Evolutionary conservation across 2,888 invertebrate species (phyloP).

Genomic region (Ecliptopera silaceata): DNA sequence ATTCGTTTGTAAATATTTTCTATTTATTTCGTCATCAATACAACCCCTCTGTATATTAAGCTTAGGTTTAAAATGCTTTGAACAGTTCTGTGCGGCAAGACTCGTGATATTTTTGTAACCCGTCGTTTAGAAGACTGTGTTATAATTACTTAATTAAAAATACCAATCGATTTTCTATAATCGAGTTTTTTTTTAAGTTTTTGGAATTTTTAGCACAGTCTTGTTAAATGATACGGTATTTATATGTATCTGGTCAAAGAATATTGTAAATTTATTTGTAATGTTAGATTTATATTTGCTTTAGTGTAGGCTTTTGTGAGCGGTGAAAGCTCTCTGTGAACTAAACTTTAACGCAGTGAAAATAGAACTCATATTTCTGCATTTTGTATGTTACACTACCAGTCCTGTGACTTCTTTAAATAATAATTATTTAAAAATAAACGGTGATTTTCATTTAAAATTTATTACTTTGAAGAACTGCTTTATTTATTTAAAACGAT

Average conservation of each 20-base stretch:
- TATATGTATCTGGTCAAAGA: conserved; percentile 65
- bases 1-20: conserved; percentile 61
- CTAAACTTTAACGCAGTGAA: neutral
- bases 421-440: too few species aligned
- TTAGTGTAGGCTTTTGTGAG: conserved; percentile 64
- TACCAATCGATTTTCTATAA: neutral
- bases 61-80: conserved; percentile 41
- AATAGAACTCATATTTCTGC: neutral
- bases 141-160: neutral
- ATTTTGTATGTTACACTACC: neutral
- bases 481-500: too few species aligned
- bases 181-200: too few species aligned
- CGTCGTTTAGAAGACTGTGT: conserved; percentile 43
- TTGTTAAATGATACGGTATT: conserved; percentile 20
- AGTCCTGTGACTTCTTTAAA: too few species aligned
- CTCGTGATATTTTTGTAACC: conserved; percentile 69
- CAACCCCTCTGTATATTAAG: conserved; percentile 41
- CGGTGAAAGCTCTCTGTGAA: conserved; percentile 7
- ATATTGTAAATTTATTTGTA: conserved; percentile 56
- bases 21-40: conserved; percentile 53
- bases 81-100: conserved; percentile 33
- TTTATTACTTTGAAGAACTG: too few species aligned
- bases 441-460: too few species aligned
- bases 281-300: conserved; percentile 73
- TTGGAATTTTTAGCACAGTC: conserved; percentile 1